phyloP scores from a whole-genome alignment of 2,888 invertebrate genomes.

The Rotaria magnacalcarata region DNA sequence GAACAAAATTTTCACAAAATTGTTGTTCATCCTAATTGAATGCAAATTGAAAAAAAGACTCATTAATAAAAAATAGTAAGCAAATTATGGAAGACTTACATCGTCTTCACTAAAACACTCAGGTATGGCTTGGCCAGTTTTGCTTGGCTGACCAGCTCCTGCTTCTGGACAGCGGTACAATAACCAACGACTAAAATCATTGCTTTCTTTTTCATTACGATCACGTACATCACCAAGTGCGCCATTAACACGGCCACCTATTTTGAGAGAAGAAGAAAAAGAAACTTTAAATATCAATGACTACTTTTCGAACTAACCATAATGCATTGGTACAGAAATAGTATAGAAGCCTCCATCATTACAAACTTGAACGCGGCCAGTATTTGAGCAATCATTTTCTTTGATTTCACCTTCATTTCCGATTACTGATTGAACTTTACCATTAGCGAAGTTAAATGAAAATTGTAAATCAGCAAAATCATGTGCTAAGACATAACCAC shows the following conservation, averaged over 20 bases:
- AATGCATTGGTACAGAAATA: conserved; percentile 4
- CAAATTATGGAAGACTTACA: neutral
- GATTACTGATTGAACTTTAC: neutral
- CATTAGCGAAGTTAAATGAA: neutral
- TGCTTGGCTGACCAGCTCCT: neutral
- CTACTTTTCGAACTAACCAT: neutral
- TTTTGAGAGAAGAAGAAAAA: neutral
- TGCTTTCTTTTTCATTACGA: neutral
- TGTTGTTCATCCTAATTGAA: neutral
- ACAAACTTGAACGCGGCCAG: conserved; percentile 6
- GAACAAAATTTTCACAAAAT: conserved; percentile 24
- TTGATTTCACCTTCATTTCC: neutral
- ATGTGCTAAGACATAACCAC: conserved; percentile 9
- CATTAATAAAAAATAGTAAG: neutral
- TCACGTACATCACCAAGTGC: conserved; percentile 1
- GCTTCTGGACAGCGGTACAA: neutral
- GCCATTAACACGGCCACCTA: conserved; percentile 28
- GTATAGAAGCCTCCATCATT: neutral
- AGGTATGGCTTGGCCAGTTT: neutral
- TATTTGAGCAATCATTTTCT: conserved; percentile 10
- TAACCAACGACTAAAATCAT: neutral
- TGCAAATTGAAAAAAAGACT: no score
- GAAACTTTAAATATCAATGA: neutral
- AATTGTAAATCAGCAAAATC: conserved; percentile 34
- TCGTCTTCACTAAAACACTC: neutral